Percentiles rank a stretch among this genome's conserved stretches.
Evolutionary conservation across 2,113 vertebrate species (phyloP).

Genomic region (Tupaia chinensis): DNA sequence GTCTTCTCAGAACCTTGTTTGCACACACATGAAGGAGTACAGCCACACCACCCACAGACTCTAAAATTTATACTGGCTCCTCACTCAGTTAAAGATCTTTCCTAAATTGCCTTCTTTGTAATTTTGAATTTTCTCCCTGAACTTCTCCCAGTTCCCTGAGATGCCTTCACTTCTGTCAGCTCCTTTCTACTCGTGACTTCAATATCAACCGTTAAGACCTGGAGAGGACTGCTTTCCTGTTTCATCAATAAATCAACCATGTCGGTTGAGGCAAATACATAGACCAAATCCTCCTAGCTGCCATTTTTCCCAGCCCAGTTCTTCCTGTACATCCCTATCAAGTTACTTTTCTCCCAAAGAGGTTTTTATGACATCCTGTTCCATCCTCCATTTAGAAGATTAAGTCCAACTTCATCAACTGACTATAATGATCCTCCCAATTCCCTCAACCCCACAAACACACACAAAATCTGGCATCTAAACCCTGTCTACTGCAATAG

Average conservation of each 20-base stretch:
- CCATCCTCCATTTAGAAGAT: conserved; percentile 5
- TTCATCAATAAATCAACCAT: background rate
- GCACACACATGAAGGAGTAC: background rate
- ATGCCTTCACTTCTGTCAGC: background rate
- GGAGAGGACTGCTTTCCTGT: background rate
- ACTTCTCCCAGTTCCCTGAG: background rate
- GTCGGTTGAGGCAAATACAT: background rate
- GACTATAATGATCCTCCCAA: background rate
- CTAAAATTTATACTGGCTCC: conserved; percentile 44
- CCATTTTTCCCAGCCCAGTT: background rate
- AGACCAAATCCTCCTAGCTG: background rate
- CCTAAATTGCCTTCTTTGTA: conserved; percentile 36
- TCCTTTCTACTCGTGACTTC: background rate
- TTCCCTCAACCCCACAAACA: too few species aligned
- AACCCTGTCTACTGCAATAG: background rate
- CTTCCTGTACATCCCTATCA: background rate
- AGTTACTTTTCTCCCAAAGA: conserved; percentile 8
- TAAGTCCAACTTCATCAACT: conserved; percentile 1
- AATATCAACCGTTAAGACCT: background rate
- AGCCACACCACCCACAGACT: conserved; percentile 56
- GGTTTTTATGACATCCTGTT: background rate
- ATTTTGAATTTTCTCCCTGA: conserved; percentile 11
- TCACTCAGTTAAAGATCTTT: background rate
- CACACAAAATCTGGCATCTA: background rate
- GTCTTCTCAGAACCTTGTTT: conserved; percentile 32